phyloP scores from a whole-genome alignment of 2,888 invertebrate species.

The Cacoxenus indagator region DNA sequence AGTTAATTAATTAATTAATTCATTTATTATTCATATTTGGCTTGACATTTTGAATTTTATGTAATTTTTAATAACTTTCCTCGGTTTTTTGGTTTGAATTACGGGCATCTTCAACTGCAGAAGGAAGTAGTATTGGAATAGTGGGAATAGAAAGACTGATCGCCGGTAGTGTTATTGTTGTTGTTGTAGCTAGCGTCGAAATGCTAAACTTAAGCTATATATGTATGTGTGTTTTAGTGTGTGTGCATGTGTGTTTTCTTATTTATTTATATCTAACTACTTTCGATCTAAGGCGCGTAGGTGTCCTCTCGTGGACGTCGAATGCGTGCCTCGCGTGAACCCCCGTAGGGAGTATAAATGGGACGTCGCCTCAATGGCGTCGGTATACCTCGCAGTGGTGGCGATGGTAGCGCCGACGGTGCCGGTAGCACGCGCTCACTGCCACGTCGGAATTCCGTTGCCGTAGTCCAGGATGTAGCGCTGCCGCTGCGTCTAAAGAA shows the following conservation, averaged over 20 bases:
- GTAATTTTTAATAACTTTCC: constrained; percentile 34
- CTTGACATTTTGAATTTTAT: constrained; percentile 25
- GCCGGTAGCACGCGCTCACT: constrained; percentile 42
- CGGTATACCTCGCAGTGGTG: constrained; percentile 18
- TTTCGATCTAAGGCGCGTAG: constrained; percentile 47
- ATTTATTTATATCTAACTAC: constrained; percentile 47
- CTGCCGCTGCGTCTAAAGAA: constrained; percentile 43
- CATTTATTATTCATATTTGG: constrained; percentile 30
- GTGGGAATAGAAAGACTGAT: background rate
- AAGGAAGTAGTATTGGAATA: background rate
- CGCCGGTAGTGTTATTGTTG: constrained; percentile 25
- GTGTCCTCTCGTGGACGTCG: constrained; percentile 58
- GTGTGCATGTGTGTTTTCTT: constrained; percentile 4
- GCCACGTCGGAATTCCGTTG: constrained; percentile 49
- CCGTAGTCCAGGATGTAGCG: constrained; percentile 38
- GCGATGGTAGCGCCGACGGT: constrained; percentile 14
- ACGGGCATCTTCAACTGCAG: background rate
- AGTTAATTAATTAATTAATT: constrained; percentile 24
- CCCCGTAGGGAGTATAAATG: constrained; percentile 35
- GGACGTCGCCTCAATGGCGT: constrained; percentile 17
- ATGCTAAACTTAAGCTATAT: constrained; percentile 50
- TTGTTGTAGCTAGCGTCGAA: constrained; percentile 31
- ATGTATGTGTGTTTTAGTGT: background rate
- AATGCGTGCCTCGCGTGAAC: constrained; percentile 32
- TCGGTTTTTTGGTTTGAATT: background rate